Conservation (phyloP, 1,140 invertebrate genomes). For the Drosophila nikananu region DNA sequence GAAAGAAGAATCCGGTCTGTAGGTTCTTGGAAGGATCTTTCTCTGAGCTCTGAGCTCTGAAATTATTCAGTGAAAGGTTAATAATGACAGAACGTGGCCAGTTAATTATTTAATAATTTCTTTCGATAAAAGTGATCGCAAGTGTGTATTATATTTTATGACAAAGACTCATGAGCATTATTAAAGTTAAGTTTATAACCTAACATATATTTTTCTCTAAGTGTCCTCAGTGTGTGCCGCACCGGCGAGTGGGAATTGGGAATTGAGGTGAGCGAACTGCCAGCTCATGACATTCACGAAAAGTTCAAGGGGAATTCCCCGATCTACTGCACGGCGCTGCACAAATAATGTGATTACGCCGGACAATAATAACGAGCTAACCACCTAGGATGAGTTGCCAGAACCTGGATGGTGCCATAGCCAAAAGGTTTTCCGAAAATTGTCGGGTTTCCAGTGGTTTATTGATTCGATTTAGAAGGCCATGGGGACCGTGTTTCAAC, state of each 20-base stretch:
- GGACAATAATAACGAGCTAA: conserved; percentile 40
- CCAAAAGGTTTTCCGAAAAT: neutral
- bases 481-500: neutral
- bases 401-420: conserved; percentile 1
- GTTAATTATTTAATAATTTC: neutral
- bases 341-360: conserved; percentile 38
- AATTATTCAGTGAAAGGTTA: neutral
- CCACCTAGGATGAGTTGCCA: conserved; percentile 23
- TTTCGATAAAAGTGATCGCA: neutral
- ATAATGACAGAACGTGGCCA: neutral
- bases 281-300: conserved; percentile 62
- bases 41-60: too few relatives aligned
- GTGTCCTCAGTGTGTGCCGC: neutral
- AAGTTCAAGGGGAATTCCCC: conserved; percentile 67
- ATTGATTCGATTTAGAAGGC: conserved; percentile 29
- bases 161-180: too few relatives aligned
- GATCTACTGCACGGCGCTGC: conserved; percentile 34
- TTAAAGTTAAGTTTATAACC: too few relatives aligned
- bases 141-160: neutral
- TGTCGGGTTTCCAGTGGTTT: conserved; percentile 10
- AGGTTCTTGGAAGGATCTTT: neutral
- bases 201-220: neutral
- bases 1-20: neutral
- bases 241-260: conserved; percentile 2
- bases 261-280: conserved; percentile 57